Evolutionary conservation across 2,113 vertebrate genomes (phyloP).

Genomic region (Speoplatyrhinus poulsoni): DNA sequence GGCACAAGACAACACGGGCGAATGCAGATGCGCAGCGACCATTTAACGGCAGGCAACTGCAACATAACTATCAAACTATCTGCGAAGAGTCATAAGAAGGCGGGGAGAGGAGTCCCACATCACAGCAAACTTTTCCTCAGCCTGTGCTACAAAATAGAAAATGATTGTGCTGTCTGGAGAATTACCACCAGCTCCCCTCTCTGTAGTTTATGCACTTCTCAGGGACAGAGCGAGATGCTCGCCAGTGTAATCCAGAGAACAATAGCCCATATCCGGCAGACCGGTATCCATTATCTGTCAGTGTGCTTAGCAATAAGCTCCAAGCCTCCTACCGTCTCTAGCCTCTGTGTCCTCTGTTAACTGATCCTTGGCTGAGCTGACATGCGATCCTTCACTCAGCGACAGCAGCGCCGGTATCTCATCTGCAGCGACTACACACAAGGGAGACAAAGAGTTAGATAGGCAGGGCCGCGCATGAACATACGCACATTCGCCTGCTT

Average conservation of each 20-base stretch:
- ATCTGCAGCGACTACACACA: constrained; percentile 44
- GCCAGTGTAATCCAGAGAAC: constrained; percentile 34
- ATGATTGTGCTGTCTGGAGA: background rate
- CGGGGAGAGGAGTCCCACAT: no score
- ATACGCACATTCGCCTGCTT: no score
- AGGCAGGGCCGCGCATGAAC: background rate
- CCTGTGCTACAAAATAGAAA: background rate
- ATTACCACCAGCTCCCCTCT: constrained; percentile 7
- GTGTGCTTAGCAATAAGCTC: constrained; percentile 25
- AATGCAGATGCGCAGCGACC: background rate
- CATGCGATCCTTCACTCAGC: constrained; percentile 62
- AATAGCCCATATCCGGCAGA: constrained; percentile 41
- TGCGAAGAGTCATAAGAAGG: no score
- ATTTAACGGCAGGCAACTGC: no score
- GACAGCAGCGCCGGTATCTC: constrained; percentile 49
- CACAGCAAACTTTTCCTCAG: background rate
- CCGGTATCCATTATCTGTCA: constrained; percentile 19
- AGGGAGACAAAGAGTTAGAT: constrained; percentile 12
- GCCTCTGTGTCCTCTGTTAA: constrained; percentile 62
- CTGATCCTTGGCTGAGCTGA: constrained; percentile 56
- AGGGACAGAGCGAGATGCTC: background rate
- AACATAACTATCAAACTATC: no score
- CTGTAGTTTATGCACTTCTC: constrained; percentile 8
- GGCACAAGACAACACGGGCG: constrained; percentile 4
- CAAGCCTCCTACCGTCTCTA: constrained; percentile 61